Percentiles rank a stretch among this genome's conserved stretches.
phyloP scores from a whole-genome alignment of 2,888 invertebrate species.

The Phyto melanocephala region DNA sequence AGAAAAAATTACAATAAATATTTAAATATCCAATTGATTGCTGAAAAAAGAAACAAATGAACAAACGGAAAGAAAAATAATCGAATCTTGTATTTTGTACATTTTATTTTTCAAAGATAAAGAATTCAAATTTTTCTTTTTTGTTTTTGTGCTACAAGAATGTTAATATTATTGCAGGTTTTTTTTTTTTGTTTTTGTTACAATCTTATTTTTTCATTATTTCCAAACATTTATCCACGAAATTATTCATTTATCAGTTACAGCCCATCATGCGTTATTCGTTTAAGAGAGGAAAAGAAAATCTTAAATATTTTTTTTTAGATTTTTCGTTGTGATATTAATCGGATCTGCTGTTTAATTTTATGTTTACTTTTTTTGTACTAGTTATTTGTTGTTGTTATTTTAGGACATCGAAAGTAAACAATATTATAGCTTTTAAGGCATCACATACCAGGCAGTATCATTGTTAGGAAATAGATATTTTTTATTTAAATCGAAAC shows the following conservation, averaged over 20 bases:
- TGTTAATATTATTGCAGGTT: background rate
- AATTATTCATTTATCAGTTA: slow-evolving; percentile 67
- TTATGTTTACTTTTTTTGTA: background rate
- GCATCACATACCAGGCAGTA: background rate
- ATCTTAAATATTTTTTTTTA: background rate
- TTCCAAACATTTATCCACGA: slow-evolving; percentile 49
- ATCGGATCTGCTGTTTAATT: slow-evolving; percentile 58
- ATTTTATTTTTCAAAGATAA: slow-evolving; percentile 40
- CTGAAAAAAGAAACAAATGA: background rate
- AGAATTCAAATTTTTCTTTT: slow-evolving; percentile 12
- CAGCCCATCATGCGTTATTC: slow-evolving; percentile 65
- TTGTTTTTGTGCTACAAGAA: background rate
- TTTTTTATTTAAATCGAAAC: background rate
- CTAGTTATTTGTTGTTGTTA: background rate
- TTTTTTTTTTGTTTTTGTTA: background rate
- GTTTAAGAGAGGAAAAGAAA: background rate
- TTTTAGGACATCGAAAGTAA: slow-evolving; percentile 15
- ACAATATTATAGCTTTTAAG: slow-evolving; percentile 15
- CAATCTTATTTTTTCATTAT: background rate
- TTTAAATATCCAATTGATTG: slow-evolving; percentile 56
- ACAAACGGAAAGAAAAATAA: background rate
- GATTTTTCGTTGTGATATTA: slow-evolving; percentile 65
- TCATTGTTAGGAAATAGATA: background rate
- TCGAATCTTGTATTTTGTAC: background rate
- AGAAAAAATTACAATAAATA: slow-evolving; percentile 2